phyloP scores from a whole-genome alignment of 2,888 invertebrate genomes.

The Acleris holmiana region DNA sequence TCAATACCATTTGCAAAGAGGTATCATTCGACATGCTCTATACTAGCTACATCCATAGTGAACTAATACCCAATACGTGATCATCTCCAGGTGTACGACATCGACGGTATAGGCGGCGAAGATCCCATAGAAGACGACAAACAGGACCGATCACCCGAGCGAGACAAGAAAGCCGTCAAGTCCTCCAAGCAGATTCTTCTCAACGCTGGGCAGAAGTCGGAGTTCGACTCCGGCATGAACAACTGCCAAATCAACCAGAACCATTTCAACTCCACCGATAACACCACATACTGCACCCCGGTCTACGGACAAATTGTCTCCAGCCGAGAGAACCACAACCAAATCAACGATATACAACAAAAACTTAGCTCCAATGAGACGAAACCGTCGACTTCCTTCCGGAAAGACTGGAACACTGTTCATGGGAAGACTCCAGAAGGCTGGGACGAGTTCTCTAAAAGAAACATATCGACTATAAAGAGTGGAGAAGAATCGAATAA shows the following conservation, averaged over 20 bases:
- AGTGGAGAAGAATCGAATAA: slow-evolving; percentile 57
- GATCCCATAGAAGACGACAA: slow-evolving; percentile 71
- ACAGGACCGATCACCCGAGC: slow-evolving; percentile 49
- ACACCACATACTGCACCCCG: slow-evolving; percentile 77
- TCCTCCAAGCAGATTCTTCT: slow-evolving; percentile 79
- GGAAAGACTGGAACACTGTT: slow-evolving; percentile 69
- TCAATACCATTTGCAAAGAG: too few species aligned
- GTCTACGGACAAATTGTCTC: slow-evolving; percentile 80
- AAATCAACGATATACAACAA: slow-evolving; percentile 79
- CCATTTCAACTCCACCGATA: slow-evolving; percentile 55
- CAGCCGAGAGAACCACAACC: slow-evolving; percentile 76
- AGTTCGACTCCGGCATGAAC: slow-evolving; percentile 81
- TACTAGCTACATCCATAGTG: too few species aligned
- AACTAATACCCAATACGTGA: not conserved
- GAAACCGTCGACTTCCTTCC: slow-evolving; percentile 75
- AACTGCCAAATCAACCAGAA: slow-evolving; percentile 73
- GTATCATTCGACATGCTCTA: too few species aligned
- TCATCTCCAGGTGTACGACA: slow-evolving; percentile 74
- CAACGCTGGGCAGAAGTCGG: slow-evolving; percentile 79
- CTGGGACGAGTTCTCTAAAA: slow-evolving; percentile 77
- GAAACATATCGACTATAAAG: slow-evolving; percentile 70
- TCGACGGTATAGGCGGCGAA: slow-evolving; percentile 75
- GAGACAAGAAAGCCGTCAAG: slow-evolving; percentile 66
- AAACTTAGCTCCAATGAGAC: slow-evolving; percentile 68
- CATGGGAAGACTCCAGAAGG: slow-evolving; percentile 67